phyloP scores from a whole-genome alignment of 2,888 invertebrate genomes.

The Phalera bucephala region DNA sequence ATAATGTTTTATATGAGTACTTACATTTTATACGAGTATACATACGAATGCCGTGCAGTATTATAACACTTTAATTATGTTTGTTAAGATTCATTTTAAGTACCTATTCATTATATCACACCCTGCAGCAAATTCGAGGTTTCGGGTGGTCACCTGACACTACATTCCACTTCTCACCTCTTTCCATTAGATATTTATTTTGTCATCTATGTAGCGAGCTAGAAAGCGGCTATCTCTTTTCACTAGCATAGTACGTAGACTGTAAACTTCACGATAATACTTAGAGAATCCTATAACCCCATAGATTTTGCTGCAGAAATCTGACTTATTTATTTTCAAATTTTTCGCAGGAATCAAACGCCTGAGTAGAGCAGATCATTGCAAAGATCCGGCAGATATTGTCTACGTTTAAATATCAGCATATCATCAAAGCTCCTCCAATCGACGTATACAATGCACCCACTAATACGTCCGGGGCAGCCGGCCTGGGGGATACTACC shows the following conservation, averaged over 20 bases:
- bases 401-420: slow-evolving; percentile 88
- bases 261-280: slow-evolving; percentile 50
- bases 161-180: slow-evolving; percentile 54
- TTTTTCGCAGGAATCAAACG: slow-evolving; percentile 90
- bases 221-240: slow-evolving; percentile 50
- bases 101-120: slow-evolving; percentile 40
- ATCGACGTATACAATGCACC: slow-evolving; percentile 76
- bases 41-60: slow-evolving; percentile 69
- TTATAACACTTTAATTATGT: slow-evolving; percentile 47
- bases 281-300: slow-evolving; percentile 31
- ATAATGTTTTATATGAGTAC: slow-evolving; percentile 73
- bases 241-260: slow-evolving; percentile 66
- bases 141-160: slow-evolving; percentile 42
- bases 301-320: slow-evolving; percentile 53
- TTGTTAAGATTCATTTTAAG: slow-evolving; percentile 53
- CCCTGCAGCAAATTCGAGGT: slow-evolving; percentile 47
- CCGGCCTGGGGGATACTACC: slow-evolving; percentile 66
- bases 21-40: slow-evolving; percentile 74
- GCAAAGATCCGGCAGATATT: slow-evolving; percentile 91
- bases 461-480: slow-evolving; percentile 56
- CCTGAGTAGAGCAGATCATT: slow-evolving; percentile 95
- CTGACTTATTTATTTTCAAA: slow-evolving; percentile 71
- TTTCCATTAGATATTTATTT: slow-evolving; percentile 53
- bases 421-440: slow-evolving; percentile 77
- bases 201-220: slow-evolving; percentile 62